Evolutionary conservation across 2,888 invertebrate species (phyloP).

Genomic region (Diabrotica balteata): DNA sequence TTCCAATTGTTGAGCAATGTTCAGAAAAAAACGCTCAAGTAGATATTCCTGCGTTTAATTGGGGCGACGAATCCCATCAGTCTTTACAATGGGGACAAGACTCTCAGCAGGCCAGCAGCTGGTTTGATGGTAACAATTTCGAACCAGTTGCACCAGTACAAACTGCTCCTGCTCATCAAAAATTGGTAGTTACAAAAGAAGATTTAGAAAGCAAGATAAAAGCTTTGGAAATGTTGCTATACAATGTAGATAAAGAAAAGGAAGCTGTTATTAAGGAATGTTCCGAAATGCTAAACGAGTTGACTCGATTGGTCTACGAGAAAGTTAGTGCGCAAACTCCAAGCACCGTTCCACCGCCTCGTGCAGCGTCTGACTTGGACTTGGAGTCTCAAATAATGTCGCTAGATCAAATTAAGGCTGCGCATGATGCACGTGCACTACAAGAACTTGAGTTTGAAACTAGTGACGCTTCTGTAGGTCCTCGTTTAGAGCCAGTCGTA

Average conservation of each 20-base stretch:
- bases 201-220: slow-evolving; percentile 55
- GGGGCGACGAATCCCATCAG: background rate
- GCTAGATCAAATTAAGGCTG: slow-evolving; percentile 28
- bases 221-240: slow-evolving; percentile 58
- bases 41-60: background rate
- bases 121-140: background rate
- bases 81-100: background rate
- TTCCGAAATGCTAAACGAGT: slow-evolving; percentile 55
- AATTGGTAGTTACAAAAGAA: slow-evolving; percentile 47
- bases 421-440: slow-evolving; percentile 29
- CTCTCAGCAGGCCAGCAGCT: background rate
- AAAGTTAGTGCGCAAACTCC: slow-evolving; percentile 20
- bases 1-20: no score
- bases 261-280: slow-evolving; percentile 55
- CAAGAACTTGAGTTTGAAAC: slow-evolving; percentile 43
- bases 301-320: slow-evolving; percentile 51
- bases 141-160: background rate
- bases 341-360: background rate
- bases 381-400: slow-evolving; percentile 45
- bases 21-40: no score
- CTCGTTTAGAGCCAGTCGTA: slow-evolving; percentile 32
- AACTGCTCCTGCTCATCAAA: slow-evolving; percentile 20
- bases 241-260: slow-evolving; percentile 57
- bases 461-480: slow-evolving; percentile 33
- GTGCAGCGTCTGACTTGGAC: slow-evolving; percentile 9